Percentiles rank a stretch among this genome's conserved stretches.
These are phyloP conservation scores for Gasteruption jaculator DNA, from an alignment of 2,888 invertebrate genomes.

Conservation along the genomic window DNA sequence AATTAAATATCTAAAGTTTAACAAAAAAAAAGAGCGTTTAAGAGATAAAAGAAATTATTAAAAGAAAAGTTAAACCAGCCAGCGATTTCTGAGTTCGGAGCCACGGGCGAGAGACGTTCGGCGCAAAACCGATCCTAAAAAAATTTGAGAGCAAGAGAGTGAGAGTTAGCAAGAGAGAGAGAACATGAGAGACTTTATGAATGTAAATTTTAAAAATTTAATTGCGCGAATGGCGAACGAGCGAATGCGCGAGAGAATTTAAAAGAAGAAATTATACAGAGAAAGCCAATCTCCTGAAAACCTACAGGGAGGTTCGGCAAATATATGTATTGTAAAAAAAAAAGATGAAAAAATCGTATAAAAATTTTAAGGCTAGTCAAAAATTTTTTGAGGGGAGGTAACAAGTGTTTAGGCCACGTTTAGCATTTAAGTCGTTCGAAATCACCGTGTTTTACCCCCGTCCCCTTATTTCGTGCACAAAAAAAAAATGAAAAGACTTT, in stretches of 20 bases:
- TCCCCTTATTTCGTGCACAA: conserved; percentile 28
- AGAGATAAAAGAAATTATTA: no score
- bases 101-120: conserved; percentile 51
- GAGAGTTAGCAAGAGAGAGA: conserved; percentile 29
- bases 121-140: conserved; percentile 50
- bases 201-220: conserved; percentile 3
- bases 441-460: conserved; percentile 27
- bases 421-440: conserved; percentile 32
- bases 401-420: conserved; percentile 40
- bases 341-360: conserved; percentile 46
- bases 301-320: conserved; percentile 51
- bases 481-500: no score
- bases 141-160: conserved; percentile 16
- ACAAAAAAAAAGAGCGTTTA: no score
- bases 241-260: conserved; percentile 28
- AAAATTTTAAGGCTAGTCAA: conserved; percentile 42
- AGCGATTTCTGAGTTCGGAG: conserved; percentile 49
- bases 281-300: conserved; percentile 50
- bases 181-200: conserved; percentile 12
- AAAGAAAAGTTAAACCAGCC: no score
- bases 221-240: conserved; percentile 26
- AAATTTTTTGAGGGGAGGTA: conserved; percentile 30
- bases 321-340: conserved; percentile 48
- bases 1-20: no score
- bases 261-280: conserved; percentile 49